These are phyloP conservation scores for Pelodiscus sinensis DNA, from an alignment of 2,113 vertebrate species.

Conservation along the genomic window DNA sequence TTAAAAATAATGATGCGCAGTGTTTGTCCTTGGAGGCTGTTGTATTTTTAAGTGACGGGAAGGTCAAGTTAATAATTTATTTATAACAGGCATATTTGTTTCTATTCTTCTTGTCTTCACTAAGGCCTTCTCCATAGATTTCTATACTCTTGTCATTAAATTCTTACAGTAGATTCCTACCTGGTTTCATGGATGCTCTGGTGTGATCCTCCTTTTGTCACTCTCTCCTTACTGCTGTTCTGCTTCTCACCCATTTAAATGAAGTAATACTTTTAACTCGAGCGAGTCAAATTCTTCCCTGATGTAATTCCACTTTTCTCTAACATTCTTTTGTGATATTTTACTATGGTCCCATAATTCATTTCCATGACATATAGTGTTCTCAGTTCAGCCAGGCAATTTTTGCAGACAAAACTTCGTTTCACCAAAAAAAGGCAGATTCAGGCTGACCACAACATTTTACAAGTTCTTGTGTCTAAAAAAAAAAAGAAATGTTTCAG, in stretches of 20 bases:
- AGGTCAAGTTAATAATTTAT: background rate
- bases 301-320: background rate
- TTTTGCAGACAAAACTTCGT: background rate
- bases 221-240: conserved; percentile 21
- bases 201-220: background rate
- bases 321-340: conserved; percentile 13
- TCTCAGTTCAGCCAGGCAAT: background rate
- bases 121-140: background rate
- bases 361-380: background rate
- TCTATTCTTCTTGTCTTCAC: background rate
- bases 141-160: background rate
- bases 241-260: background rate
- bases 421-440: background rate
- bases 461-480: background rate
- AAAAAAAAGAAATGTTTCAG: background rate
- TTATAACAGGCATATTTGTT: background rate
- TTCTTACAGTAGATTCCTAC: conserved; percentile 10
- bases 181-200: background rate
- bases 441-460: background rate
- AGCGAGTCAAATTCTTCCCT: background rate
- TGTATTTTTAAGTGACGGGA: background rate
- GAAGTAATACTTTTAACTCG: background rate
- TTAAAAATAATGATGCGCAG: background rate
- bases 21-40: background rate
- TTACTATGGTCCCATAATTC: background rate